Percentiles rank a stretch among this genome's conserved stretches.
These are phyloP conservation scores for Leptinotarsa peninsularis DNA, from an alignment of 2,888 invertebrate genomes.

Conservation along the genomic window DNA sequence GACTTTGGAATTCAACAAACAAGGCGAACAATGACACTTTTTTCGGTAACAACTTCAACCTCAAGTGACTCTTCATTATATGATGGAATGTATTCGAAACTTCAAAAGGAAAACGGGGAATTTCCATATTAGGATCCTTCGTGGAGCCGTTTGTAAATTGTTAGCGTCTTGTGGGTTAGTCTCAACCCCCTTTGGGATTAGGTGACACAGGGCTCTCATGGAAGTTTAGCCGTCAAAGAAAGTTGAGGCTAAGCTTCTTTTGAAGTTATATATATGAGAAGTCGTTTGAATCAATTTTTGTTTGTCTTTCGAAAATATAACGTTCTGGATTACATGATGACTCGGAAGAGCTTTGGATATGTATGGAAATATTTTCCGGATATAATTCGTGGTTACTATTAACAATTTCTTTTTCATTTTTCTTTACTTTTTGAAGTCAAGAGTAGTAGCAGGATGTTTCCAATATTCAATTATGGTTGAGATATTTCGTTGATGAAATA, in stretches of 20 bases:
- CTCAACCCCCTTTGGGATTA: constrained; percentile 32
- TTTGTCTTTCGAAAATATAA: background rate
- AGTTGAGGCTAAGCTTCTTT: constrained; percentile 3
- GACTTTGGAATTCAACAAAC: background rate
- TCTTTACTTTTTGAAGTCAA: background rate
- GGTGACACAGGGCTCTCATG: constrained; percentile 28
- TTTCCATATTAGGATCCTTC: constrained; percentile 34
- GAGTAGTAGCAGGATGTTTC: too few species aligned
- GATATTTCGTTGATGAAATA: too few species aligned
- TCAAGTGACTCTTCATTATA: constrained; percentile 1
- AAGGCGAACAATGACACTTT: background rate
- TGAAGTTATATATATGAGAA: constrained; percentile 24
- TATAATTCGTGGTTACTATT: background rate
- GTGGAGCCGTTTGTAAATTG: constrained; percentile 37
- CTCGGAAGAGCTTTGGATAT: background rate
- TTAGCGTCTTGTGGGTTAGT: constrained; percentile 42
- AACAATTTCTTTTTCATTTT: background rate
- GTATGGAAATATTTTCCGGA: background rate
- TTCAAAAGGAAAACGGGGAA: constrained; percentile 15
- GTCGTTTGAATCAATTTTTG: background rate
- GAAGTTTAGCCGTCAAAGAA: constrained; percentile 17
- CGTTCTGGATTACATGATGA: background rate
- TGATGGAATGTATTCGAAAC: constrained; percentile 3
- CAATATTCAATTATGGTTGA: too few species aligned
- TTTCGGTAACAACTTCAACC: background rate